Percentiles rank a stretch among this genome's conserved stretches.
phyloP scores from a whole-genome alignment of 2,113 vertebrate species.

The Morphnarchus princeps region DNA sequence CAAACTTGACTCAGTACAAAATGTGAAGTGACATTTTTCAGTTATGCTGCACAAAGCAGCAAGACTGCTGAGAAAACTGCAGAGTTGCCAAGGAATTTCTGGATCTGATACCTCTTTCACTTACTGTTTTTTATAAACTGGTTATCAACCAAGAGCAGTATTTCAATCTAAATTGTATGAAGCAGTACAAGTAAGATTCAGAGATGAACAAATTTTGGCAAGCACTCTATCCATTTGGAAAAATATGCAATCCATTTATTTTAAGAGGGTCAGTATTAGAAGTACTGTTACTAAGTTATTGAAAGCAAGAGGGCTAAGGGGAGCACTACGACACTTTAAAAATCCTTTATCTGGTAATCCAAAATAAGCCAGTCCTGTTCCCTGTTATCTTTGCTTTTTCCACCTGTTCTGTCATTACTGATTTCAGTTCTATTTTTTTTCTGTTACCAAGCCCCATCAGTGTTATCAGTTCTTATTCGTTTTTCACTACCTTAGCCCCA shows the following conservation, averaged over 20 bases:
- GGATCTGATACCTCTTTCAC: background rate
- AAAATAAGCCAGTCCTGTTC: background rate
- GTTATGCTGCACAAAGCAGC: background rate
- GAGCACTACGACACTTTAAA: background rate
- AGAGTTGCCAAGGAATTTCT: constrained; percentile 22
- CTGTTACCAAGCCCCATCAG: background rate
- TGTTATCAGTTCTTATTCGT: background rate
- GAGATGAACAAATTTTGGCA: background rate
- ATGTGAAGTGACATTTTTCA: constrained; percentile 8
- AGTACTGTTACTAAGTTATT: background rate
- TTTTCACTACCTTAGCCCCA: background rate
- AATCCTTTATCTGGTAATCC: background rate
- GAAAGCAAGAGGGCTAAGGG: background rate
- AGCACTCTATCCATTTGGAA: background rate
- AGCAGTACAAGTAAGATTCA: background rate
- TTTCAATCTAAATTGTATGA: background rate
- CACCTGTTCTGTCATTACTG: background rate
- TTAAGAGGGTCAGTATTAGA: background rate
- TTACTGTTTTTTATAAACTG: background rate
- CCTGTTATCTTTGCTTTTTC: background rate
- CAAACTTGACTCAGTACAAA: background rate
- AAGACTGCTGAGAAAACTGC: constrained; percentile 10
- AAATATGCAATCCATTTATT: background rate
- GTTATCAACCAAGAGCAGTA: background rate
- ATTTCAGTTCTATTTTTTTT: background rate